phyloP scores from a whole-genome alignment of 1,140 invertebrate genomes.

The Nephila pilipes region DNA sequence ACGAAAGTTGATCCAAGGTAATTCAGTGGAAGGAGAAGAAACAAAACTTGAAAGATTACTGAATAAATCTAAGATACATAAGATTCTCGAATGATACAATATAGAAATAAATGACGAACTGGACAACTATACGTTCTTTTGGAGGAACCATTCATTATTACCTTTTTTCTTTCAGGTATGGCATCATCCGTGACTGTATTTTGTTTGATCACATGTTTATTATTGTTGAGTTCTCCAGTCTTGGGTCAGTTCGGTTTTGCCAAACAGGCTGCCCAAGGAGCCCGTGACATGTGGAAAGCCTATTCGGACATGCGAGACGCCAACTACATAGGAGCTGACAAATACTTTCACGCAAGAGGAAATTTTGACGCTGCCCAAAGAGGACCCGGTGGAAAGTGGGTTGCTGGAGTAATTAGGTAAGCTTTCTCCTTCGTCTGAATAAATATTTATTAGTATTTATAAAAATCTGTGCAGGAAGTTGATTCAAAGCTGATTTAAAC shows the following conservation, averaged over 20 bases:
- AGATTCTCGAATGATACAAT: too few species aligned
- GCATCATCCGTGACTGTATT: not conserved
- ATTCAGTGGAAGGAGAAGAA: too few species aligned
- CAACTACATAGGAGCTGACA: conserved; percentile 47
- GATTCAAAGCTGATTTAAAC: too few species aligned
- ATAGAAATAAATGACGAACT: too few species aligned
- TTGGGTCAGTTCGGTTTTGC: not conserved
- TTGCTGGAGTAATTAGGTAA: not conserved
- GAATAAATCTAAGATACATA: too few species aligned
- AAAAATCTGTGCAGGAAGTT: too few species aligned
- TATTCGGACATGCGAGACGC: conserved; percentile 27
- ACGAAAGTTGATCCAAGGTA: too few species aligned
- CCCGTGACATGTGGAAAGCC: not conserved
- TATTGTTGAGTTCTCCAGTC: not conserved
- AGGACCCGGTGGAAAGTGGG: conserved; percentile 46
- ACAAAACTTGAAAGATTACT: too few species aligned
- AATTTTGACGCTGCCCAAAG: conserved; percentile 41
- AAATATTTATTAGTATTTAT: too few species aligned
- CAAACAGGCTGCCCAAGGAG: not conserved
- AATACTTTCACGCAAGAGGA: conserved; percentile 57
- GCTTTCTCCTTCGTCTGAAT: too few species aligned
- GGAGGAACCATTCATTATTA: not conserved
- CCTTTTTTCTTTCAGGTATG: not conserved
- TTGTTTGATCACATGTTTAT: not conserved
- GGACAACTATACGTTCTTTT: too few species aligned